A percentile compares a stretch with the other conserved stretches of the same genome.
Conservation (phyloP, 2,888 invertebrate species). For the Drosophila koepferae region DNA sequence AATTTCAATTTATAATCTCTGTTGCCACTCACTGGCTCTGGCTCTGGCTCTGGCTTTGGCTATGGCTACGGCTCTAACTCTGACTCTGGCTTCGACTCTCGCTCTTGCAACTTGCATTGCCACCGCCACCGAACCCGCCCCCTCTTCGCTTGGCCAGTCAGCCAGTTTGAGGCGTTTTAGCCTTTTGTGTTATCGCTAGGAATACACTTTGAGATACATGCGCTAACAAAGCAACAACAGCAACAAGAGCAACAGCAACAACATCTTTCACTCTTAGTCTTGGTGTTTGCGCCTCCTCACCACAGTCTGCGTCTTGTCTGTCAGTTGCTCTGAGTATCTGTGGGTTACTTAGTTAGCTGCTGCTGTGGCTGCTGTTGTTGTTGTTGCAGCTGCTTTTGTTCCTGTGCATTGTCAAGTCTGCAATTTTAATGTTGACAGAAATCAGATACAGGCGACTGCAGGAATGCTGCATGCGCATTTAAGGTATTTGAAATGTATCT, state of each 20-base stretch:
- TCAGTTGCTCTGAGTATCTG: constrained; percentile 63
- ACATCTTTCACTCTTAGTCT: constrained; percentile 18
- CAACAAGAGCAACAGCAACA: constrained; percentile 18
- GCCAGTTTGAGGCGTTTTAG: constrained; percentile 73
- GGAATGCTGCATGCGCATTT: constrained; percentile 80
- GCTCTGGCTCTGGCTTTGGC: constrained; percentile 39
- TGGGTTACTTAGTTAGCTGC: constrained; percentile 74
- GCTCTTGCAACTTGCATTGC: constrained; percentile 12
- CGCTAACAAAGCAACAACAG: constrained; percentile 50
- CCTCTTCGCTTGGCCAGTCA: constrained; percentile 16
- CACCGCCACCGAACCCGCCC: constrained; percentile 8
- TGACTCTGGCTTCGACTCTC: constrained; percentile 26
- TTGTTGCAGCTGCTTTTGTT: constrained; percentile 31
- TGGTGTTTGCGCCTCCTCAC: neutral
- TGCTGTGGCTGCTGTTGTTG: constrained; percentile 32
- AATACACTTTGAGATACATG: constrained; percentile 72
- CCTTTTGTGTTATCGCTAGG: constrained; percentile 75
- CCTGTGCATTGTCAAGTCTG: constrained; percentile 74
- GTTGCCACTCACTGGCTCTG: constrained; percentile 75
- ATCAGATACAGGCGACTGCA: constrained; percentile 75
- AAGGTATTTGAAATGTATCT: constrained; percentile 77
- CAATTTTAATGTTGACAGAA: constrained; percentile 82
- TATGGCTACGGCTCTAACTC: constrained; percentile 39
- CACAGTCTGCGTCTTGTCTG: constrained; percentile 41
- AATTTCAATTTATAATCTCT: constrained; percentile 83